Conservation (phyloP, 2,797 vertebrate species). For the Denticeps clupeoides region DNA sequence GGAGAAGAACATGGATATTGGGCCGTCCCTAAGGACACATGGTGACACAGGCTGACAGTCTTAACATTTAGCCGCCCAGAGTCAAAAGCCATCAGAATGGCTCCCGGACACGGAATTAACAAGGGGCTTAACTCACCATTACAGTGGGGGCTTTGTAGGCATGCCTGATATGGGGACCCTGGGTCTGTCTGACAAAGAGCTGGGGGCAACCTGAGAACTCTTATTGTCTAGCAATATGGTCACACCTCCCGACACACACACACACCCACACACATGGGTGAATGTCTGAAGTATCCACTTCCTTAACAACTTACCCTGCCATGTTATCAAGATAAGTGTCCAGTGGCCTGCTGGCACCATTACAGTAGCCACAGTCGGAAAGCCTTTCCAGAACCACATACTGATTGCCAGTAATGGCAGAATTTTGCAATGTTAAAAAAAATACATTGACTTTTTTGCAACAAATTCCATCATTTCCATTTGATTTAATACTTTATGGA, state of each 20-base stretch:
- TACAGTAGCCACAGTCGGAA: neutral
- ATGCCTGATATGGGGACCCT: conserved; percentile 9
- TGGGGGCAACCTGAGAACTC: conserved; percentile 1
- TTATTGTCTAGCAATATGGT: no score
- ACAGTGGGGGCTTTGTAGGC: conserved; percentile 14
- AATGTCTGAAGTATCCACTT: conserved; percentile 5
- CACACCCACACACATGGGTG: no score
- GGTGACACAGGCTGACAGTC: conserved; percentile 31
- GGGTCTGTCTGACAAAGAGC: conserved; percentile 9
- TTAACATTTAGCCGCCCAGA: conserved; percentile 58
- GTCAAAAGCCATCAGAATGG: conserved; percentile 18
- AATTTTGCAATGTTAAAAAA: no score
- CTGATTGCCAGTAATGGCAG: no score
- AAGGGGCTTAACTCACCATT: conserved; percentile 8
- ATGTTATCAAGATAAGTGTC: conserved; percentile 8
- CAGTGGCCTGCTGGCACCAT: conserved; percentile 5
- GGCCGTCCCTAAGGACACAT: conserved; percentile 37
- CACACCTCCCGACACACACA: no score
- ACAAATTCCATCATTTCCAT: neutral
- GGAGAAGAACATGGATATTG: conserved; percentile 34
- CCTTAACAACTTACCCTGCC: conserved; percentile 5
- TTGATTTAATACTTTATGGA: no score
- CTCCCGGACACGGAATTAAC: conserved; percentile 21
- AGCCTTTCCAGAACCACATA: no score
- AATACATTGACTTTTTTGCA: neutral